Percentiles rank a stretch among this genome's conserved stretches.
phyloP scores from a whole-genome alignment of 2,888 invertebrate genomes.

The Scelioninae gen. 2 region DNA sequence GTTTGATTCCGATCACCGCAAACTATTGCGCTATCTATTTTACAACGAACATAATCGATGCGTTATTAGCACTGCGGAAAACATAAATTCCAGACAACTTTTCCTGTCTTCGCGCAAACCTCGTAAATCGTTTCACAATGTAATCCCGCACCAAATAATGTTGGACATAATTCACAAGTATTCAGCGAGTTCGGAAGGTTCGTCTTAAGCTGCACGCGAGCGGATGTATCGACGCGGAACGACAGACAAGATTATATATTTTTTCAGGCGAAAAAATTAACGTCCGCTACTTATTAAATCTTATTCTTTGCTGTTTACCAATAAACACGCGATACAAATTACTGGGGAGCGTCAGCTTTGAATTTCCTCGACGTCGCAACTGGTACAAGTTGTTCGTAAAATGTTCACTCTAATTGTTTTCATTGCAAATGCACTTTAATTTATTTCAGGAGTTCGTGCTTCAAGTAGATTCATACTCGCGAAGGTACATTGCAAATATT shows the following conservation, averaged over 20 bases:
- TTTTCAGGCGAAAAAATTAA: conserved; percentile 29
- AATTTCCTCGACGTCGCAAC: no score
- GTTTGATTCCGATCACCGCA: no score
- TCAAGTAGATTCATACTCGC: no score
- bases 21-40: no score
- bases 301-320: no score
- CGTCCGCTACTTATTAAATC: conserved; percentile 22
- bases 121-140: conserved; percentile 48
- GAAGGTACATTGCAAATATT: no score
- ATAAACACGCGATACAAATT: conserved; percentile 3
- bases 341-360: no score
- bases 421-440: no score
- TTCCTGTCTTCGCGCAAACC: conserved; percentile 39
- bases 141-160: conserved; percentile 58
- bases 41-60: background rate
- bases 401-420: no score
- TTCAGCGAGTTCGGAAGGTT: conserved; percentile 70
- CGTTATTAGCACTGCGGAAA: conserved; percentile 20
- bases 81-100: conserved; percentile 51
- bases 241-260: conserved; percentile 47
- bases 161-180: conserved; percentile 68
- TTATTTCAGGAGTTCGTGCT: no score
- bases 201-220: conserved; percentile 64
- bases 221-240: conserved; percentile 63
- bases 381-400: no score